Percentiles rank a stretch among this genome's conserved stretches.
These are phyloP conservation scores for Eidolon dupreanum DNA, from an alignment of 2,797 vertebrate genomes.

Conservation along the genomic window DNA sequence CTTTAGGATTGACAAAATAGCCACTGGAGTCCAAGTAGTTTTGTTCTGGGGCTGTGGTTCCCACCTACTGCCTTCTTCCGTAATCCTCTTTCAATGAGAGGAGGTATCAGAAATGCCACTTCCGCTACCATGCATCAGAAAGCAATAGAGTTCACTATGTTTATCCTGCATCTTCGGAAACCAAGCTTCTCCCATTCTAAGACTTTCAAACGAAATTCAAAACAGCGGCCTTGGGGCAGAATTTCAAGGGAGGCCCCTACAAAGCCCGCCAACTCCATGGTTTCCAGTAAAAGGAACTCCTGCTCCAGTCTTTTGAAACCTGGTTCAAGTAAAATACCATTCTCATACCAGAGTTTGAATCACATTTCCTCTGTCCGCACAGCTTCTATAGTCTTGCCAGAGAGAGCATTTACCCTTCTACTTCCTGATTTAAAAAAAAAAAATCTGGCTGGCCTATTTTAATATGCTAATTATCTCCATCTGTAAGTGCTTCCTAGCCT, in stretches of 20 bases:
- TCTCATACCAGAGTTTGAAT: slow-evolving; percentile 78
- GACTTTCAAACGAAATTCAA: slow-evolving; percentile 76
- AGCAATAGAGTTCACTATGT: slow-evolving; percentile 49
- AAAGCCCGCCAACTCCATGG: slow-evolving; percentile 72
- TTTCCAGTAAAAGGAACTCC: slow-evolving; percentile 77
- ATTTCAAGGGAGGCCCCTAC: slow-evolving; percentile 76
- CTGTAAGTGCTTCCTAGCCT: slow-evolving; percentile 74
- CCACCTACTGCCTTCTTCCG: slow-evolving; percentile 56
- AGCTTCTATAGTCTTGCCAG: slow-evolving; percentile 78
- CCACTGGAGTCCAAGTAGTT: background rate
- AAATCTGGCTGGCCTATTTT: slow-evolving; percentile 78
- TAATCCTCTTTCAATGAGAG: slow-evolving; percentile 71
- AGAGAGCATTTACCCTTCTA: slow-evolving; percentile 73
- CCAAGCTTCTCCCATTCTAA: slow-evolving; percentile 70
- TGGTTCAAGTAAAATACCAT: slow-evolving; percentile 79
- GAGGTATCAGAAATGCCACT: slow-evolving; percentile 56
- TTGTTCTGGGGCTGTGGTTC: slow-evolving; percentile 55
- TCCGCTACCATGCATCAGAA: slow-evolving; percentile 55
- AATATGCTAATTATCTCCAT: slow-evolving; percentile 82
- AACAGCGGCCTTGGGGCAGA: slow-evolving; percentile 72
- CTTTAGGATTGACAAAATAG: slow-evolving; percentile 41
- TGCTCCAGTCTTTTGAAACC: slow-evolving; percentile 78
- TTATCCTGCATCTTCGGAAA: slow-evolving; percentile 74
- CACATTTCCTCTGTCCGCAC: slow-evolving; percentile 78
- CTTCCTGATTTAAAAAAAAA: slow-evolving; percentile 74